Evolutionary conservation across 2,113 vertebrate species (phyloP).

Genomic region (Poeciliopsis retropinna): DNA sequence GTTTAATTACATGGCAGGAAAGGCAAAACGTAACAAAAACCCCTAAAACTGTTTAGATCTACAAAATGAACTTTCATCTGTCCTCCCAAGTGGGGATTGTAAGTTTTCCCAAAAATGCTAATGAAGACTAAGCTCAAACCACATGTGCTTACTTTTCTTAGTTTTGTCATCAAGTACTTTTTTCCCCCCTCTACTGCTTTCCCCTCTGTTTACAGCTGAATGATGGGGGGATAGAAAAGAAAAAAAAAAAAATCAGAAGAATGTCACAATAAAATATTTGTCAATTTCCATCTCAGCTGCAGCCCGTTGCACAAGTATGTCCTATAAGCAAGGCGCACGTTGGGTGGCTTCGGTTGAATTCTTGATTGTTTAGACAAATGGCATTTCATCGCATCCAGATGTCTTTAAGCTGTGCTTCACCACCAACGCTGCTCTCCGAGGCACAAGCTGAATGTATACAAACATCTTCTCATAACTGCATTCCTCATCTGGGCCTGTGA

Average conservation of each 20-base stretch:
- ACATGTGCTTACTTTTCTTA: not conserved
- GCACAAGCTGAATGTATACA: slow-evolving; percentile 81
- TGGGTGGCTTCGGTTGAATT: slow-evolving; percentile 81
- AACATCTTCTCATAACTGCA: slow-evolving; percentile 81
- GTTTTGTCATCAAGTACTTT: not conserved
- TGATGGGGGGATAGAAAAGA: slow-evolving; percentile 1
- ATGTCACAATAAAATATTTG: slow-evolving; percentile 79
- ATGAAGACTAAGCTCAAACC: not conserved
- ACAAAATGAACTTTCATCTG: not conserved
- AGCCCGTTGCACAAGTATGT: slow-evolving; percentile 74
- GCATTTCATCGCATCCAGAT: slow-evolving; percentile 85
- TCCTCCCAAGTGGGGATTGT: too few relatives aligned
- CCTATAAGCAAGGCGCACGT: slow-evolving; percentile 70
- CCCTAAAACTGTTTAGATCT: not conserved
- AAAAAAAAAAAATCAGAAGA: slow-evolving; percentile 47
- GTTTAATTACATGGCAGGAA: not conserved
- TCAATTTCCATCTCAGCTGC: slow-evolving; percentile 75
- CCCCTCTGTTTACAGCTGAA: slow-evolving; percentile 50
- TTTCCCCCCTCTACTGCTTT: slow-evolving; percentile 38
- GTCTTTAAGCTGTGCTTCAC: slow-evolving; percentile 82
- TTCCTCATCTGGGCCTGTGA: slow-evolving; percentile 78
- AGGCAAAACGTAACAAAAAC: not conserved
- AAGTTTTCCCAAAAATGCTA: too few relatives aligned
- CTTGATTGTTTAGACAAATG: slow-evolving; percentile 85
- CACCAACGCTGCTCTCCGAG: slow-evolving; percentile 71